These are phyloP conservation scores for Aphidius gifuensis DNA, from an alignment of 1,140 invertebrate genomes.

Conservation along the genomic window DNA sequence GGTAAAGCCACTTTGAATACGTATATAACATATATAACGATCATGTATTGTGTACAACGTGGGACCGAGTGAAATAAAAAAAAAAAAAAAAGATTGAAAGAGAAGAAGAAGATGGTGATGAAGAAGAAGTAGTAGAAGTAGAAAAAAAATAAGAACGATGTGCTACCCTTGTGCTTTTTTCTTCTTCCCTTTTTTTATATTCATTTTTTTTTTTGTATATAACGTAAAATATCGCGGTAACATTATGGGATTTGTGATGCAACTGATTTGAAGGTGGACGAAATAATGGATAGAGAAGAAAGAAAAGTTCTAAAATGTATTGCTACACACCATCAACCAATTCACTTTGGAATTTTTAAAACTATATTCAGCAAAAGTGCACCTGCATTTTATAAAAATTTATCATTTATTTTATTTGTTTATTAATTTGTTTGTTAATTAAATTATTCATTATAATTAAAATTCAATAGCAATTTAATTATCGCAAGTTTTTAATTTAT, in stretches of 20 bases:
- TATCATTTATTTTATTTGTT: no score
- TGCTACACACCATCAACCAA: no score
- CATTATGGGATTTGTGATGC: constrained; percentile 23
- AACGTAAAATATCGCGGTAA: constrained; percentile 21
- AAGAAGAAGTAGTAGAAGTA: not conserved
- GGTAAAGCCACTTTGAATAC: constrained; percentile 44
- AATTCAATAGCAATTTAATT: no score
- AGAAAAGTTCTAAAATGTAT: no score
- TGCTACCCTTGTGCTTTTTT: constrained; percentile 14
- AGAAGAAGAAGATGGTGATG: constrained; percentile 16
- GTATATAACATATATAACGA: constrained; percentile 33
- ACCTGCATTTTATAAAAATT: no score
- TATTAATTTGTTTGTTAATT: no score
- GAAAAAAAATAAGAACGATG: constrained; percentile 16
- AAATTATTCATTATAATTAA: no score
- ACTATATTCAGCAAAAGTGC: no score
- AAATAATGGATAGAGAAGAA: no score
- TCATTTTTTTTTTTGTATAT: constrained; percentile 5
- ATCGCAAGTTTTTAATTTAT: no score
- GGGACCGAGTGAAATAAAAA: not conserved
- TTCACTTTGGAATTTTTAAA: no score
- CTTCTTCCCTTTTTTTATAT: constrained; percentile 1
- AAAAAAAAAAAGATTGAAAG: constrained; percentile 2
- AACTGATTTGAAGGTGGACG: constrained; percentile 12
- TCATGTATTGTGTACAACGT: constrained; percentile 35